Evolutionary conservation across 2,113 vertebrate genomes (phyloP).

Genomic region (Litocranius walleri): DNA sequence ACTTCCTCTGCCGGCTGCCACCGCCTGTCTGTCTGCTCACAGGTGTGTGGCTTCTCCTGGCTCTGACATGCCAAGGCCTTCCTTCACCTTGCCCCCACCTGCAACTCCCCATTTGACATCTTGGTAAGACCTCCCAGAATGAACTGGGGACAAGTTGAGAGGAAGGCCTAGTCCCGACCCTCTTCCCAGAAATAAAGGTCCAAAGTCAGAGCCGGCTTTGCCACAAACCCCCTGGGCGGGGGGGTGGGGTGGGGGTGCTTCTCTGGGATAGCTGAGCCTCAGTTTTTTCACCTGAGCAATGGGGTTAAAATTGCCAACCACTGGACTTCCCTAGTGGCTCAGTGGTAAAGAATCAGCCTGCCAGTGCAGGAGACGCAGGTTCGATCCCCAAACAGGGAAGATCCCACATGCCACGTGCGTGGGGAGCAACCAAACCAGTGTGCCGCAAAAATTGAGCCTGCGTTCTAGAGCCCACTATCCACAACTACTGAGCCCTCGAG

Average conservation of each 20-base stretch:
- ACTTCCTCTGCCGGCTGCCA: slow-evolving; percentile 26
- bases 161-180: background rate
- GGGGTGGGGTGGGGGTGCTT: too few relatives aligned
- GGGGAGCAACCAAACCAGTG: background rate
- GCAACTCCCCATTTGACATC: too few relatives aligned
- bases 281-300: background rate
- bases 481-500: background rate
- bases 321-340: background rate
- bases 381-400: background rate
- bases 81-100: background rate
- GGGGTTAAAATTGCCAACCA: background rate
- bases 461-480: background rate
- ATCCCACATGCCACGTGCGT: background rate
- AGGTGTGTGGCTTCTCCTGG: background rate
- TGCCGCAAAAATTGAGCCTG: background rate
- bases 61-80: background rate
- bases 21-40: background rate
- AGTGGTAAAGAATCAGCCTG: background rate
- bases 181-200: background rate
- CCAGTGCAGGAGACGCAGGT: background rate
- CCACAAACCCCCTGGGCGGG: too few relatives aligned
- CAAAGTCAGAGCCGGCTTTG: background rate
- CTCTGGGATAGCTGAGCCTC: background rate
- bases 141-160: background rate
- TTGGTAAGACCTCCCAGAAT: background rate